Evolutionary conservation across 2,797 vertebrate species (phyloP).

Genomic region (Phylloscopus collybita): DNA sequence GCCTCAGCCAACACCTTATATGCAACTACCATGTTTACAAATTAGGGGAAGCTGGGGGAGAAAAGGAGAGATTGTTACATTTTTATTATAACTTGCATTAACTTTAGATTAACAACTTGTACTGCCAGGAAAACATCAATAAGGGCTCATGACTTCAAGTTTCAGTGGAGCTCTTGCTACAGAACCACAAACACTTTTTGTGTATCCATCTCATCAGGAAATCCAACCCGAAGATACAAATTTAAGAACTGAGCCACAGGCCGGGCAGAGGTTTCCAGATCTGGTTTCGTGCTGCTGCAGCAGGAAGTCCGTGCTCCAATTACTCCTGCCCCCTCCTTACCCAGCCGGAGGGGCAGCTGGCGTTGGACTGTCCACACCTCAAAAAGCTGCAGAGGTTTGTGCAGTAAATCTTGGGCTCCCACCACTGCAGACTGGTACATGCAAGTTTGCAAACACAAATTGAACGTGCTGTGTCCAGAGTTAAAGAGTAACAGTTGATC

Average conservation of each 20-base stretch:
- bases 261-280: not conserved
- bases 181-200: not conserved
- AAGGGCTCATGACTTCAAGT: not conserved
- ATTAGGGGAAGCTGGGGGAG: not conserved
- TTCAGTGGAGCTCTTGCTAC: not conserved
- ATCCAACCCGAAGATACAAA: not conserved
- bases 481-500: not conserved
- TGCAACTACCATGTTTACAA: not conserved
- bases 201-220: not conserved
- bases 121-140: not conserved
- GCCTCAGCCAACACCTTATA: not conserved
- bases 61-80: rapidly evolving
- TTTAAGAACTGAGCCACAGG: not conserved
- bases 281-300: rapidly evolving
- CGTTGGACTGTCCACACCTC: rapidly evolving
- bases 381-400: not conserved
- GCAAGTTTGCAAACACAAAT: not conserved
- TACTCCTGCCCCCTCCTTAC: not conserved
- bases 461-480: not conserved
- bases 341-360: not conserved
- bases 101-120: not conserved
- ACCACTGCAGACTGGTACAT: not conserved
- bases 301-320: rapidly evolving
- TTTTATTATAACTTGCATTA: not conserved
- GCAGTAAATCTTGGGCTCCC: not conserved